phyloP scores from a whole-genome alignment of 2,113 vertebrate species.

The Nesospiza acunhae region DNA sequence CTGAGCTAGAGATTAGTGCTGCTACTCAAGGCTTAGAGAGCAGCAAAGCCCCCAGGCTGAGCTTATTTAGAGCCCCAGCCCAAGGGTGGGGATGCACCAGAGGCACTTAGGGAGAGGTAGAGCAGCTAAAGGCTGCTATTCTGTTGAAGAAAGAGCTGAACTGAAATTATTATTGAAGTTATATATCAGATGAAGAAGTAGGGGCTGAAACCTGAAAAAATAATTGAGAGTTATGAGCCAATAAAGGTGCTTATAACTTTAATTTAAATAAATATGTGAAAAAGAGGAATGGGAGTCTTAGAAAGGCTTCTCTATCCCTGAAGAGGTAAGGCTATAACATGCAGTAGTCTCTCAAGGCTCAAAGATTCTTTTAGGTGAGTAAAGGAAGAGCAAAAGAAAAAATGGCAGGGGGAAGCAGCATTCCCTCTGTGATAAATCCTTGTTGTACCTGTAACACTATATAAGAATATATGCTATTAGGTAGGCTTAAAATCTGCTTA shows the following conservation, averaged over 20 bases:
- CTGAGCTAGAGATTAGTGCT: rapidly evolving
- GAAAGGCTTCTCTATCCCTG: background rate
- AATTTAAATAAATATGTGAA: background rate
- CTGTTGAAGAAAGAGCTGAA: rapidly evolving
- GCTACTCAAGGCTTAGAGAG: rapidly evolving
- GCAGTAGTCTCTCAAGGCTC: background rate
- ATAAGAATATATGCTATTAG: background rate
- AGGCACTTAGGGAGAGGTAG: rapidly evolving
- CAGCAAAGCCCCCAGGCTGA: rapidly evolving
- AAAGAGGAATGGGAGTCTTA: rapidly evolving
- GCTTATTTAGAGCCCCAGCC: background rate
- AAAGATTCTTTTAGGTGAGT: background rate
- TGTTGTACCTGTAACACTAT: background rate
- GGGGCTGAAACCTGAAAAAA: background rate
- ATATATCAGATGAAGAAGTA: rapidly evolving
- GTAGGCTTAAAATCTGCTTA: background rate
- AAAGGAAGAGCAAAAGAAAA: background rate
- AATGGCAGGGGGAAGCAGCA: background rate
- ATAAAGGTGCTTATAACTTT: rapidly evolving
- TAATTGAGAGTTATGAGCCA: rapidly evolving
- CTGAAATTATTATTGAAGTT: rapidly evolving
- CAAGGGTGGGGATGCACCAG: background rate
- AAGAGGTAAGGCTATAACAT: background rate
- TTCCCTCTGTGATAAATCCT: background rate
- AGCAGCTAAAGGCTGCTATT: rapidly evolving